Percentiles rank a stretch among this genome's conserved stretches.
Conservation (phyloP, 2,888 invertebrate species). For the Halocaridina rubra region DNA sequence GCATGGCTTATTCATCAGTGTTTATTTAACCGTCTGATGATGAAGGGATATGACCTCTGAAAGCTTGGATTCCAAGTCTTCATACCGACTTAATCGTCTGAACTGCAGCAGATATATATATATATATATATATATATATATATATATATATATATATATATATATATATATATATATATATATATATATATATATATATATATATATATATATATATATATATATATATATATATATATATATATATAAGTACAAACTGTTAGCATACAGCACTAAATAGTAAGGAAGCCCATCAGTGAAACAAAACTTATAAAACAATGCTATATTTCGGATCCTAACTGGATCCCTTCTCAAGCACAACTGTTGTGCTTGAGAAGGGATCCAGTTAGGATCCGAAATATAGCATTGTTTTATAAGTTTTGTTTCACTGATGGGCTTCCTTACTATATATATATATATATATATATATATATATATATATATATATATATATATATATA, state of each 20-base stretch:
- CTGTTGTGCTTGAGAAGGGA: no score
- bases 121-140: conserved; percentile 4
- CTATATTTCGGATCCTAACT: no score
- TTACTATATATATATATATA: not conserved
- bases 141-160: conserved; percentile 14
- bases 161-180: conserved; percentile 5
- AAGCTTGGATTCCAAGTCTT: no score
- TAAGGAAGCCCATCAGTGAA: no score
- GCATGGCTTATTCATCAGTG: no score
- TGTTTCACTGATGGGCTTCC: not conserved
- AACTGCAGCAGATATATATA: no score
- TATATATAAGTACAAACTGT: not conserved
- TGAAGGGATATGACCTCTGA: no score
- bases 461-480: not conserved
- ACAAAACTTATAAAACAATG: no score
- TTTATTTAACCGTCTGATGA: no score
- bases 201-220: not conserved
- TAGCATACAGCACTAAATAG: no score
- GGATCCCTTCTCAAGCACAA: no score
- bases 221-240: not conserved
- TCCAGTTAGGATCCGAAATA: not conserved
- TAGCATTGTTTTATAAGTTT: not conserved
- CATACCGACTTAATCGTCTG: no score
- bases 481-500: not conserved
- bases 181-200: not conserved